phyloP scores from a whole-genome alignment of 2,888 invertebrate genomes.

The Myopa tessellatipennis region DNA sequence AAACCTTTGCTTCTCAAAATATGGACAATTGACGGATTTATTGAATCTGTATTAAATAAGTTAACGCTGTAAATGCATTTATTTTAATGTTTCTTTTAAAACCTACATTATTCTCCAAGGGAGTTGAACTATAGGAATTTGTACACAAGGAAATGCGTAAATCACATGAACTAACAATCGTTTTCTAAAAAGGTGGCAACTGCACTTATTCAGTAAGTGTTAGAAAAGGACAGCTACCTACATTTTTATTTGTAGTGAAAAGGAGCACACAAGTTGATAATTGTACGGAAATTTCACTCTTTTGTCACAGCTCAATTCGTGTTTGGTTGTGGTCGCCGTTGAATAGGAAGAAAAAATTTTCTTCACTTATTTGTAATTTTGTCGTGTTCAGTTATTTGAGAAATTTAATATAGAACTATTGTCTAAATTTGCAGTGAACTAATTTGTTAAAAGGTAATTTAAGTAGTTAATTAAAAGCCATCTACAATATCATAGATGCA shows the following conservation, averaged over 20 bases:
- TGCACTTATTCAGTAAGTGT: background rate
- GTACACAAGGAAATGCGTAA: background rate
- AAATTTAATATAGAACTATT: conserved; percentile 14
- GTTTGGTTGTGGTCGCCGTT: conserved; percentile 28
- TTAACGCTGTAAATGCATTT: no score
- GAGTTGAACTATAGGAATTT: no score
- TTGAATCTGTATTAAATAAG: no score
- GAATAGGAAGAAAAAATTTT: conserved; percentile 22
- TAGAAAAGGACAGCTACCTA: conserved; percentile 19
- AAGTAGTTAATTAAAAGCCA: background rate
- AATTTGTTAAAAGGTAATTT: conserved; percentile 31
- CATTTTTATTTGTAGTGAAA: background rate
- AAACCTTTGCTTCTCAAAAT: no score
- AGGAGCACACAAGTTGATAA: background rate
- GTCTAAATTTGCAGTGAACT: conserved; percentile 24
- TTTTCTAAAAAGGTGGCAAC: no score
- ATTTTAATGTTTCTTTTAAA: no score
- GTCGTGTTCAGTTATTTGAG: conserved; percentile 25
- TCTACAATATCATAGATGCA: background rate
- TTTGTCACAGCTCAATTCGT: conserved; percentile 28
- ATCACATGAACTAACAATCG: background rate
- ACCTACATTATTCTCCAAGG: no score
- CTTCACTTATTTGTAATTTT: conserved; percentile 32
- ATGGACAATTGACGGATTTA: no score
- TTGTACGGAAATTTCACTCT: conserved; percentile 29